These are phyloP conservation scores for Dicerorhinus sumatrensis DNA, from an alignment of 2,113 vertebrate genomes.

Conservation along the genomic window DNA sequence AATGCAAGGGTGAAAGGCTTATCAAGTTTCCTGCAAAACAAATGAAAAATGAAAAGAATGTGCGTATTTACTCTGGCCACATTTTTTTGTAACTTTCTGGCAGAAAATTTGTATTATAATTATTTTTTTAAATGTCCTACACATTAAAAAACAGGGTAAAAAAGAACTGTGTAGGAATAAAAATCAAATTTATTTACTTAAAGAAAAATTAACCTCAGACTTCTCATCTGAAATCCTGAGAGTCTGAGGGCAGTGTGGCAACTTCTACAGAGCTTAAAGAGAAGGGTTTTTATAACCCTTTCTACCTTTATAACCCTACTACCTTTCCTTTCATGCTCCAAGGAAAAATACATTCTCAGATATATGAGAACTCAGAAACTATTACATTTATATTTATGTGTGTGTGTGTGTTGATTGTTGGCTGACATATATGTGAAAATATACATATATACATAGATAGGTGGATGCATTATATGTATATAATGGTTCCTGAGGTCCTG, in stretches of 20 bases:
- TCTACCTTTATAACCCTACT: too few species aligned
- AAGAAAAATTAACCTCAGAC: neutral
- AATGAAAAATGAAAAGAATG: neutral
- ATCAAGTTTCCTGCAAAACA: conserved; percentile 1
- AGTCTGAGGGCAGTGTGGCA: neutral
- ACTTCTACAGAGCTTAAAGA: neutral
- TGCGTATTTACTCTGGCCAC: conserved; percentile 17
- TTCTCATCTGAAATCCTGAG: neutral
- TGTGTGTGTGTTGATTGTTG: neutral
- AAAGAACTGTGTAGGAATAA: neutral
- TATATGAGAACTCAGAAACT: neutral
- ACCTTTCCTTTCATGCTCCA: neutral
- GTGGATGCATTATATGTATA: neutral
- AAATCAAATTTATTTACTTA: neutral
- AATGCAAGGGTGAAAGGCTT: neutral
- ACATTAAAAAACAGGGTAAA: neutral
- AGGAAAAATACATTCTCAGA: neutral
- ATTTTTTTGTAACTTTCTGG: neutral
- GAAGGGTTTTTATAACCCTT: neutral
- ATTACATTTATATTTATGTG: neutral
- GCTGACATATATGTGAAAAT: neutral
- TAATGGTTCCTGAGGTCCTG: neutral
- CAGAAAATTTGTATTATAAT: conserved; percentile 21
- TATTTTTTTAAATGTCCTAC: neutral
- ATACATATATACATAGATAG: neutral